A percentile compares a stretch with the other conserved stretches of the same genome.
These are phyloP conservation scores for Porites lutea DNA, from an alignment of 64 coral and sea anemone genomes.

Conservation along the genomic window DNA sequence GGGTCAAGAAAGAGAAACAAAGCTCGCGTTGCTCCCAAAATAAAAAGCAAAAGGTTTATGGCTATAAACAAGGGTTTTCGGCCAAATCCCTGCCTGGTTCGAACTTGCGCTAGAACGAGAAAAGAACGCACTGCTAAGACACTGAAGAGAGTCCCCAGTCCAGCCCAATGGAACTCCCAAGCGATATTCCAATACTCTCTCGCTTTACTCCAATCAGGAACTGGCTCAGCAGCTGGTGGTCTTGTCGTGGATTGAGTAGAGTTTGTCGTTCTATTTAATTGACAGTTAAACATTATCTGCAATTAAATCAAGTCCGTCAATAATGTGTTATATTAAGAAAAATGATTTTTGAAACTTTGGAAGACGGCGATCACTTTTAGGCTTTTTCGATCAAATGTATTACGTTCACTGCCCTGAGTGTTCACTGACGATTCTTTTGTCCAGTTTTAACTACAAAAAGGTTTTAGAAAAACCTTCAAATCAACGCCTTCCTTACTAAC, in stretches of 20 bases:
- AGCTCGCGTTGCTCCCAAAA: constrained; percentile 29
- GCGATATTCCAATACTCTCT: constrained; percentile 44
- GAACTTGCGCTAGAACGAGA: background rate
- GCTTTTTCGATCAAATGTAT: too few relatives aligned
- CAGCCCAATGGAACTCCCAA: constrained; percentile 53
- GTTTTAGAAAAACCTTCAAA: too few relatives aligned
- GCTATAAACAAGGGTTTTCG: constrained; percentile 48
- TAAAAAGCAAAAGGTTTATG: constrained; percentile 23
- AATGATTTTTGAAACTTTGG: too few relatives aligned
- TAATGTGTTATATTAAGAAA: too few relatives aligned
- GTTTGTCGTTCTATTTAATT: background rate
- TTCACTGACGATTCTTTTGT: too few relatives aligned
- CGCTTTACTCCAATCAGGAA: constrained; percentile 52
- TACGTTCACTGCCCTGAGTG: too few relatives aligned
- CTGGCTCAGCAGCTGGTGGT: constrained; percentile 27
- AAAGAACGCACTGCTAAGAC: constrained; percentile 41
- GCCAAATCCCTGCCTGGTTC: constrained; percentile 27
- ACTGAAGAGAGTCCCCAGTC: constrained; percentile 33
- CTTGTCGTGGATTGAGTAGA: too few relatives aligned
- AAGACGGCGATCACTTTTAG: too few relatives aligned
- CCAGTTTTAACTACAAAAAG: too few relatives aligned
- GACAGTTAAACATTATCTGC: too few relatives aligned
- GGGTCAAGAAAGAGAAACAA: constrained; percentile 62
- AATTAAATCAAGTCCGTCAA: too few relatives aligned
- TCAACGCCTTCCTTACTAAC: too few relatives aligned